A percentile compares a stretch with the other conserved stretches of the same genome.
phyloP scores from a whole-genome alignment of 2,113 vertebrate genomes.

The Tragelaphus scriptus region DNA sequence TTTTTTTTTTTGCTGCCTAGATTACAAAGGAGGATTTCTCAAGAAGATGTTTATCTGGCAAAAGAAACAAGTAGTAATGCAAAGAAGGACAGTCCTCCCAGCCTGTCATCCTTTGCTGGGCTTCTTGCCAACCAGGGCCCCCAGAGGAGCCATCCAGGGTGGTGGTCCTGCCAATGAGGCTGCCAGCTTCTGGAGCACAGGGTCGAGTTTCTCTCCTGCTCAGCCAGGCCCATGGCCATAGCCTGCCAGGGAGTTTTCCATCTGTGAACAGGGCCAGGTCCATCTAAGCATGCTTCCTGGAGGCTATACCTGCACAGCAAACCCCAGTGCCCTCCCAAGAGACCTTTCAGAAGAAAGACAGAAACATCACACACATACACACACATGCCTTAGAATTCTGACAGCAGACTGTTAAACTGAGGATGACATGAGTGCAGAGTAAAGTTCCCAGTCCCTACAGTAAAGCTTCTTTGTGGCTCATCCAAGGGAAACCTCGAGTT shows the following conservation, averaged over 20 bases:
- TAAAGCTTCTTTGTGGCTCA: neutral
- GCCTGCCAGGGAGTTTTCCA: neutral
- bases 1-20: neutral
- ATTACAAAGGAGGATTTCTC: neutral
- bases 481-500: too few relatives aligned
- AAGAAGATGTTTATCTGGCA: neutral
- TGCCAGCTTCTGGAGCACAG: neutral
- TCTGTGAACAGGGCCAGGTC: too few relatives aligned
- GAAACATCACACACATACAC: neutral
- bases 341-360: neutral
- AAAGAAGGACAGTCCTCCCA: neutral
- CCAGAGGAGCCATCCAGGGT: too few relatives aligned
- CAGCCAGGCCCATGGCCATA: neutral
- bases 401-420: neutral
- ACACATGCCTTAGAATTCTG: neutral
- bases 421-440: accelerated
- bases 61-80: neutral
- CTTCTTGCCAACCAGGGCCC: neutral
- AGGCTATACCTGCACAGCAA: neutral
- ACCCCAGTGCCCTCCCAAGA: neutral
- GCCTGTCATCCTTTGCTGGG: neutral
- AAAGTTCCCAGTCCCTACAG: neutral
- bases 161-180: neutral
- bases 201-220: neutral
- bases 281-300: neutral